These are phyloP conservation scores for Tamias sibiricus DNA, from an alignment of 2,113 vertebrate species.

Conservation along the genomic window DNA sequence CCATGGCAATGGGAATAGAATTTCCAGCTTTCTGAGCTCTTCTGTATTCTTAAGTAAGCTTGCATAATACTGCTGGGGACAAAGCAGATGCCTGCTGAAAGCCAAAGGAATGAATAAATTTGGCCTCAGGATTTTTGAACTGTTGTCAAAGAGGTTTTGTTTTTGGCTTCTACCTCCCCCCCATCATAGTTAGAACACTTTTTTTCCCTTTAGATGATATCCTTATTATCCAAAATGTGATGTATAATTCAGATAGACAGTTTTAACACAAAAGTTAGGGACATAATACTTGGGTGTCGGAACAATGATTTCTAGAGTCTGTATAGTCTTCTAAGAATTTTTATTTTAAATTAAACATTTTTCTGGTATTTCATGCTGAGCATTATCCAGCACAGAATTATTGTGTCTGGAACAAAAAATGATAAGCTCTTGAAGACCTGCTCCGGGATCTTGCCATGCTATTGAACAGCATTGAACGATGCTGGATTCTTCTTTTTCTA, in stretches of 20 bases:
- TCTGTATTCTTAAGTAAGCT: slow-evolving; percentile 81
- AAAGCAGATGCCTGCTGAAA: slow-evolving; percentile 80
- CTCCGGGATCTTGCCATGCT: background rate
- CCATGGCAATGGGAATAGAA: slow-evolving; percentile 87
- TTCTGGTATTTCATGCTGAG: background rate
- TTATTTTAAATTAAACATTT: slow-evolving; percentile 1
- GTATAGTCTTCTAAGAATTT: slow-evolving; percentile 1
- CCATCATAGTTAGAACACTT: slow-evolving; percentile 72
- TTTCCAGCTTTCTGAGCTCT: slow-evolving; percentile 80
- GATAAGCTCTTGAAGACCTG: background rate
- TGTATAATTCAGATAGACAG: slow-evolving; percentile 60
- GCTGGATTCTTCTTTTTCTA: slow-evolving; percentile 17
- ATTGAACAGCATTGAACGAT: background rate
- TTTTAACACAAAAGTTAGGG: slow-evolving; percentile 18
- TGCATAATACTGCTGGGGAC: slow-evolving; percentile 82
- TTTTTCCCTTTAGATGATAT: slow-evolving; percentile 47
- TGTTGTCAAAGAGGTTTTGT: slow-evolving; percentile 82
- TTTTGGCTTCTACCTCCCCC: slow-evolving; percentile 44
- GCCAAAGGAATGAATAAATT: slow-evolving; percentile 86
- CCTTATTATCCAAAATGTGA: slow-evolving; percentile 60
- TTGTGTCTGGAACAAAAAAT: background rate
- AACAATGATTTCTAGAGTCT: slow-evolving; percentile 1
- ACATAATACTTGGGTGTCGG: background rate
- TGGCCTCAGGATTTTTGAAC: slow-evolving; percentile 74
- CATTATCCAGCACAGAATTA: background rate